Base-by-base conservation (phyloP, 64 coral and sea anemone genomes). In the Stichodactyla mertensii region DNA sequence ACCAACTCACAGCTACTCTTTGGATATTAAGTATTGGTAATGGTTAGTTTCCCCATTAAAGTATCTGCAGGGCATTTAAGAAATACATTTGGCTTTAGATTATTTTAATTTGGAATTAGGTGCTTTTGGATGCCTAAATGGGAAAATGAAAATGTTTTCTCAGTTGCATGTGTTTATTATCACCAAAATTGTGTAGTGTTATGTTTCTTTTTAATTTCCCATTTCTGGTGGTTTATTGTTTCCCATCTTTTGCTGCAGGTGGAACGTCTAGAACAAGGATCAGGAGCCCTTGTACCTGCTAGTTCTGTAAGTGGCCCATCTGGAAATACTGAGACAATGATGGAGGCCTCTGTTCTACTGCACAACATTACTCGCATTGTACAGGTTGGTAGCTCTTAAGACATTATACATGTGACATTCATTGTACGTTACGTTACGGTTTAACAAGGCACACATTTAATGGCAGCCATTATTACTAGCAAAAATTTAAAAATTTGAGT, bases 281-380 rank as follows among this genome's bases (percentile, higher is more conserved):
- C 78, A 53, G 78, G 78, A 53, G 4, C 78, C 54, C 78, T 81
- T 81, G 78, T 81, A 53, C 52, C 78, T 28, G 52, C 78, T 10
- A 28, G 51, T 7, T n/a, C 31, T 19, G 78, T 36, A 51, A 36
- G 19, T 79, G 19, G 51, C 13, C 16, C 53, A 53, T 22, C 78
- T 81, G 78, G 15, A 9, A 81, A 81, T 18, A 55, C 6, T 81
- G 53, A 55, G 6, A 51, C 57, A 51, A 64, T 64, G 51, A 92
- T 99, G 93, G 97, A 99, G 78, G 89, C 97, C 52, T 87, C 97
- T 51, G 78, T 95, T 88, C 80, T 99, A 52, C 85, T 95, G 53
- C 90, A 94, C 89, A 99, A 89, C 67, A 91, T 99, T 53, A 94
- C 85, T 12, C 89, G 93, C 82, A 90, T 99, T 22, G 90, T 95